Percentiles rank a stretch among this genome's conserved stretches.
phyloP scores from a whole-genome alignment of 2,888 invertebrate genomes.

The Boloria euphrosyne region DNA sequence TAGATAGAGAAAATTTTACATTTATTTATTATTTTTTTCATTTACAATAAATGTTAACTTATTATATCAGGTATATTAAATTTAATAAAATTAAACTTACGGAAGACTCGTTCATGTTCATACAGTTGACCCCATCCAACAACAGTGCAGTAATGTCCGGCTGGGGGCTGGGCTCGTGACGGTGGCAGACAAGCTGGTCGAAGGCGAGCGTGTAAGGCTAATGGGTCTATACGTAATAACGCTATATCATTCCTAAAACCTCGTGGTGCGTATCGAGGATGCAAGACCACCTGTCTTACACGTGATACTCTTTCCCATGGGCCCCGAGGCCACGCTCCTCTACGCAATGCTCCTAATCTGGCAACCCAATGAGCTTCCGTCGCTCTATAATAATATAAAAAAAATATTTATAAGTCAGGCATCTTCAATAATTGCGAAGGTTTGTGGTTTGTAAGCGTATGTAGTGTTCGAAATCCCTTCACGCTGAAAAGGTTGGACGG shows the following conservation, averaged over 20 bases:
- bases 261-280: slow-evolving; percentile 88
- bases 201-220: slow-evolving; percentile 78
- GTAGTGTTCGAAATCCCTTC: too few species aligned
- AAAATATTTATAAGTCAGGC: not conserved
- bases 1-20: too few species aligned
- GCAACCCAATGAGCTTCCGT: slow-evolving; percentile 91
- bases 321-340: slow-evolving; percentile 87
- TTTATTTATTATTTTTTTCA: too few species aligned
- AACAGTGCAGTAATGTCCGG: slow-evolving; percentile 88
- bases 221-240: slow-evolving; percentile 83
- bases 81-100: slow-evolving; percentile 76
- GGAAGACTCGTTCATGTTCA: slow-evolving; percentile 90
- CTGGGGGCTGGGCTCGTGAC: slow-evolving; percentile 80
- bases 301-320: slow-evolving; percentile 88
- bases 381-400: slow-evolving; percentile 72
- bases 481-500: too few species aligned
- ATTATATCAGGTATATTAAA: too few species aligned
- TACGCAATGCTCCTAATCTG: slow-evolving; percentile 87
- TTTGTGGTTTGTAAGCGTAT: not conserved
- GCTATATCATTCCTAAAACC: slow-evolving; percentile 92
- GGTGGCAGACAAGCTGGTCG: slow-evolving; percentile 81
- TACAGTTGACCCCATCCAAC: slow-evolving; percentile 92
- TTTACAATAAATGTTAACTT: too few species aligned
- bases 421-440: not conserved
- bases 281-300: slow-evolving; percentile 85